A percentile compares a stretch with the other conserved stretches of the same genome.
Conservation (phyloP, 1,140 invertebrate species). For the Rhopalosiphum padi region DNA sequence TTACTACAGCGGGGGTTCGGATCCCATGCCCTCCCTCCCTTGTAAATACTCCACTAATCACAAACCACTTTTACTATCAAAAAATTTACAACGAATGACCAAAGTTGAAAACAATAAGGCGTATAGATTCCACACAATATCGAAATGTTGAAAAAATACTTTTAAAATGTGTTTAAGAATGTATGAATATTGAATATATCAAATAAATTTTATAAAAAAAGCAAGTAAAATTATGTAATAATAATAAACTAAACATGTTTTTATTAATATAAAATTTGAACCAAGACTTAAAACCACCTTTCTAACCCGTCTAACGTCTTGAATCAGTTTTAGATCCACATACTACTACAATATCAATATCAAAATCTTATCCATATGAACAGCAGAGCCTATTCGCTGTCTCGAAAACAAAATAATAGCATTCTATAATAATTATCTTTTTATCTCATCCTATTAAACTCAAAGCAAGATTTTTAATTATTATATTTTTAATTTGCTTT, state of each 20-base stretch:
- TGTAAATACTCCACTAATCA: no score
- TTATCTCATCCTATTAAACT: not conserved
- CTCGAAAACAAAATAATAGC: not conserved
- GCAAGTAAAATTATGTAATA: not conserved
- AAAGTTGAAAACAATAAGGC: not conserved
- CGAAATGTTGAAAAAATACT: not conserved
- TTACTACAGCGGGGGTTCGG: no score
- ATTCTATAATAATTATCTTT: not conserved
- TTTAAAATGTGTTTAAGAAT: not conserved
- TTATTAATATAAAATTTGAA: not conserved
- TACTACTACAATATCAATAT: not conserved
- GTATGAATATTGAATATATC: not conserved
- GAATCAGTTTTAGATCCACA: not conserved
- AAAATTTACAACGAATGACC: not conserved
- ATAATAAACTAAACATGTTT: not conserved
- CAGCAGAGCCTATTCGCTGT: no score
- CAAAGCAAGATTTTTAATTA: not conserved
- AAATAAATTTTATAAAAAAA: not conserved
- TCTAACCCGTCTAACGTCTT: not conserved
- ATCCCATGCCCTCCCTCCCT: no score
- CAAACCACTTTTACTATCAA: not conserved
- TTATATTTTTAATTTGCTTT: not conserved
- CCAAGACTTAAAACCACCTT: no score
- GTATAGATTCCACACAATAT: not conserved
- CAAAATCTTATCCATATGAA: not conserved